Evolutionary conservation across 2,797 vertebrate genomes (phyloP).

Genomic region (Euphonia xanthogaster): DNA sequence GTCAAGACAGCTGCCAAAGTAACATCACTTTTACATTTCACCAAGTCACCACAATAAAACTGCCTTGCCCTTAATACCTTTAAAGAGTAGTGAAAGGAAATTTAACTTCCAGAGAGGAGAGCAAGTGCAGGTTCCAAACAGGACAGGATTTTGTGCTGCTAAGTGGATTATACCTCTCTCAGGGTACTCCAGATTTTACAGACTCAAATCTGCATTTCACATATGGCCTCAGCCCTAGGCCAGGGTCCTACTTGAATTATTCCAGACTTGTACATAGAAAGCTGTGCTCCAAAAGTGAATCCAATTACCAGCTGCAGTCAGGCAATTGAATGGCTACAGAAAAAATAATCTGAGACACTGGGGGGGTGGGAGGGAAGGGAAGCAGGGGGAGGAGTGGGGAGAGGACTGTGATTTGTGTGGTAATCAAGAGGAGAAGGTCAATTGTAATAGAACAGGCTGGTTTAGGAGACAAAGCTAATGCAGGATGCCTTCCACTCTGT

Average conservation of each 20-base stretch:
- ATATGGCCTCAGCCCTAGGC: conserved; percentile 73
- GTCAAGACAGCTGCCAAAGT: neutral
- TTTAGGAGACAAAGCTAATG: conserved; percentile 72
- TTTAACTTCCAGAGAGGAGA: conserved; percentile 15
- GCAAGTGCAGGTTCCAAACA: conserved; percentile 25
- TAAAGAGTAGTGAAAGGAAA: neutral
- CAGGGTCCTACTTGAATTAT: conserved; percentile 74
- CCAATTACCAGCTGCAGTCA: conserved; percentile 78
- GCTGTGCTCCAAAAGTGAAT: conserved; percentile 74
- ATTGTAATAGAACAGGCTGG: conserved; percentile 76
- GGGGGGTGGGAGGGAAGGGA: neutral
- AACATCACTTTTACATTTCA: neutral
- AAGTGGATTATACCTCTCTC: conserved; percentile 53
- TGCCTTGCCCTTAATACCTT: neutral
- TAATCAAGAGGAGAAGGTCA: conserved; percentile 81
- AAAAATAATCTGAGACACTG: conserved; percentile 70
- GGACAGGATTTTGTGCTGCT: conserved; percentile 47
- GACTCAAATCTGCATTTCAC: conserved; percentile 72
- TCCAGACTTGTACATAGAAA: conserved; percentile 61
- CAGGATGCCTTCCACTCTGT: conserved; percentile 59
- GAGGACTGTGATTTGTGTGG: conserved; percentile 76
- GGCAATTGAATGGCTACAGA: conserved; percentile 71
- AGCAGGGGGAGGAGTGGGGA: neutral
- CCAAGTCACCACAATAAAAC: neutral
- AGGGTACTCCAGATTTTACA: conserved; percentile 55